Base-by-base conservation (phyloP, 92 coral and sea anemone species). In the Parazoanthus swiftii region DNA sequence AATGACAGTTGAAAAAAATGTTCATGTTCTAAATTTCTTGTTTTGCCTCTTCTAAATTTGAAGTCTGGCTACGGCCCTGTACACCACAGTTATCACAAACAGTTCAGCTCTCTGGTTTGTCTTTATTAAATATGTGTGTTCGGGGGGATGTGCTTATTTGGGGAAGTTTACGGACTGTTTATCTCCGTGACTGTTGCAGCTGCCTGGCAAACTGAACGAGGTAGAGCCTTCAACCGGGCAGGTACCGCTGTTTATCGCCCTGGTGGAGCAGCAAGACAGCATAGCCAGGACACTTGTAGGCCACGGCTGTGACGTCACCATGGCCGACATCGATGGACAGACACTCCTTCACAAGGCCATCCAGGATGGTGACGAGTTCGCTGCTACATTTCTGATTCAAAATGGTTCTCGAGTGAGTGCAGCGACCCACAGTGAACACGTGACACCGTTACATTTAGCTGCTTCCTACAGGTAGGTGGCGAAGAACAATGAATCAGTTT, bases 261-360 rank as follows among this genome's bases (percentile, higher is more conserved):
- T 97, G 74, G 80, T 94, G 66, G 95, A 97, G 39, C 92, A 95
- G 48, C 98, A 90, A 58, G 99, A 97, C 42, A 97, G 99, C 77
- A 97, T 97, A 76, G 98, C 98, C 3, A 95, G 88, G 76, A 95
- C 95, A 0, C 93, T 97, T 23, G 98, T 97, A 14, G 91, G 93
- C 25, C 93, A 97, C 66, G 97, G 95, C 78, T 95, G 98, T 89
- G 99, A 97, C 84, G 94, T 95, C 42, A 92, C 93, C 92, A 95
- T 93, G 93, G 89, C 95, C 16, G 97, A 97, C 73, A 63, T 78
- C 33, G 90, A 94, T 75, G 99, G 98, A 7, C 86, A 94, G 79
- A 93, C 95, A 54, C 93, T 97, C 79, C 89, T 97, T 35, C 98
- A 97, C 88, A 95, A 95, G 85, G 96, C 95, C 59, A 91, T 97